These are phyloP conservation scores for Stichopus chloronotus DNA, from an alignment of 35 echinoderm and acorn worm species.

Conservation along the genomic window DNA sequence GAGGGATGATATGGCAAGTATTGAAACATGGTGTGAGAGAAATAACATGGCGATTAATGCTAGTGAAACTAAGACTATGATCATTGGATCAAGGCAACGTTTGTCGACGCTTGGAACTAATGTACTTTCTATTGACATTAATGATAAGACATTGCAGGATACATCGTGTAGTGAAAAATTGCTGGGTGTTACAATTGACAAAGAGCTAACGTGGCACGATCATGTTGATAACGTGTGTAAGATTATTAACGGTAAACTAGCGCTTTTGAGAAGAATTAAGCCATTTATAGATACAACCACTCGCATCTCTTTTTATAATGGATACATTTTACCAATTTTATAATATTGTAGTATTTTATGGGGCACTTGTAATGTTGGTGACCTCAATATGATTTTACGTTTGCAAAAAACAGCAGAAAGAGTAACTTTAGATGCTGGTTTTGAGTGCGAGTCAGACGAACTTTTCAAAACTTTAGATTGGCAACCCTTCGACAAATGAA, in stretches of 20 bases:
- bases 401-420: too few relatives aligned
- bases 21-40: conserved; percentile 12
- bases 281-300: background rate
- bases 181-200: background rate
- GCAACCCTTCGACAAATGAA: too few relatives aligned
- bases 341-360: background rate
- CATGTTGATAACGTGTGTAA: background rate
- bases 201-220: background rate
- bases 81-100: background rate
- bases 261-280: background rate
- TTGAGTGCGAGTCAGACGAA: too few relatives aligned
- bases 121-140: background rate
- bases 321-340: conserved; percentile 7
- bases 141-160: background rate
- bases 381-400: too few relatives aligned
- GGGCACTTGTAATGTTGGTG: too few relatives aligned
- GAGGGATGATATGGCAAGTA: background rate
- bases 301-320: background rate
- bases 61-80: background rate
- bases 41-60: background rate
- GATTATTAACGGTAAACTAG: background rate
- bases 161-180: background rate
- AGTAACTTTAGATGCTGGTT: too few relatives aligned
- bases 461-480: too few relatives aligned
- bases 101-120: background rate